phyloP scores from a whole-genome alignment of 2,888 invertebrate genomes.

The Pristionchus exspectatus region DNA sequence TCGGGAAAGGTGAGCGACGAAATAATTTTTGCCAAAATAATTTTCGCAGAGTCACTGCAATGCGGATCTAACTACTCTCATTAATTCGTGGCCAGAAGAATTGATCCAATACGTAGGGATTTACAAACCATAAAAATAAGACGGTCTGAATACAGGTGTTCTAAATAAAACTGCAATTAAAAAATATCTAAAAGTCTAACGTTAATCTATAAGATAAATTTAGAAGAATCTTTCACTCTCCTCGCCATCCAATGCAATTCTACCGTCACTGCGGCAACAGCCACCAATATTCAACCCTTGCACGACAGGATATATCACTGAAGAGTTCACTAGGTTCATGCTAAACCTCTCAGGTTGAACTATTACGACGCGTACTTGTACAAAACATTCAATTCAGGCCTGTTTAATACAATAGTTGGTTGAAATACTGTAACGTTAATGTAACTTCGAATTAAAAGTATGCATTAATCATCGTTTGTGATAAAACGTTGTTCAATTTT shows the following conservation, averaged over 20 bases:
- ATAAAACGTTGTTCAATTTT: no score
- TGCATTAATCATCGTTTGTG: no score
- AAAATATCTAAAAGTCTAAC: no score
- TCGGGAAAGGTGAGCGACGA: conserved; percentile 9
- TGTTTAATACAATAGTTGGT: neutral
- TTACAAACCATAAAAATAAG: no score
- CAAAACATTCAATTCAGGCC: neutral
- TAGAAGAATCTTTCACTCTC: neutral
- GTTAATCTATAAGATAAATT: no score
- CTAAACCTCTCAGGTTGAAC: neutral
- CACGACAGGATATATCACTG: conserved; percentile 23
- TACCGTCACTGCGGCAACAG: neutral
- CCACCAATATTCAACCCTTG: neutral
- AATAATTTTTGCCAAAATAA: neutral
- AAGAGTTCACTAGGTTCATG: conserved; percentile 24
- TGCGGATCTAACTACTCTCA: neutral
- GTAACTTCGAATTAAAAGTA: no score
- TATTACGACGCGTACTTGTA: no score
- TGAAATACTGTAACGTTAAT: no score
- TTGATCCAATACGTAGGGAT: neutral
- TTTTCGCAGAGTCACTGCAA: conserved; percentile 21
- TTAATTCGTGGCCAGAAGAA: neutral
- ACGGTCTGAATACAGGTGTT: no score
- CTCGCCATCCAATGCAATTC: neutral
- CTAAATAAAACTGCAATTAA: no score